Conservation (phyloP, 1,140 invertebrate genomes). For the Pseudomyrmex gracilis region DNA sequence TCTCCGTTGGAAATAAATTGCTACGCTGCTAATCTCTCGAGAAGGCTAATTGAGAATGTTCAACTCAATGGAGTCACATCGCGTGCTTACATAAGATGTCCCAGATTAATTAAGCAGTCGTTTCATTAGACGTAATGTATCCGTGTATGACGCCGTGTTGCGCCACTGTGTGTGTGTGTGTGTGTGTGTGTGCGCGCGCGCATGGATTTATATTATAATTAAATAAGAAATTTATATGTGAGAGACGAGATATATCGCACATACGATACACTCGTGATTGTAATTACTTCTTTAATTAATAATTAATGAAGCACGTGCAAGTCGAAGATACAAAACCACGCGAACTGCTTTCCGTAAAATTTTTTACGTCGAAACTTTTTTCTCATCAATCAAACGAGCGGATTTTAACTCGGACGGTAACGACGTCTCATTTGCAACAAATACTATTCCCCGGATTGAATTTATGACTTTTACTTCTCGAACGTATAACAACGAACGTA, state of each 20-base stretch:
- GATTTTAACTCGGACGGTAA: not conserved
- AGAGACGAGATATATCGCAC: not conserved
- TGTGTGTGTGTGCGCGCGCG: not conserved
- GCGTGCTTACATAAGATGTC: constrained; percentile 50
- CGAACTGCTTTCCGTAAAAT: not conserved
- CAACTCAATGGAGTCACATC: constrained; percentile 25
- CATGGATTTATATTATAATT: not conserved
- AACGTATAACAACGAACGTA: not conserved
- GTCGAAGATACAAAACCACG: not conserved
- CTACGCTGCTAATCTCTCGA: constrained; percentile 22
- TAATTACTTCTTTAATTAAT: not conserved
- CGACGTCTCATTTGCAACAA: not conserved
- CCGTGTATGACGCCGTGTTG: not conserved
- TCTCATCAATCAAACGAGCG: too few species aligned
- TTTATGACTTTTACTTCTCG: constrained; percentile 23
- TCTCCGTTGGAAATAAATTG: constrained; percentile 28
- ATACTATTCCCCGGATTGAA: not conserved
- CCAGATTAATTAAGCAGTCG: constrained; percentile 62
- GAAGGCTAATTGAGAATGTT: constrained; percentile 41
- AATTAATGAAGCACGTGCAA: not conserved
- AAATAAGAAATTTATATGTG: not conserved
- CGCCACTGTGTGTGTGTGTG: not conserved
- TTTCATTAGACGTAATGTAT: constrained; percentile 45
- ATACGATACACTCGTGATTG: not conserved
- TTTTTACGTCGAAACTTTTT: not conserved